phyloP scores from a whole-genome alignment of 2,888 invertebrate genomes.

The Lycocerus yunnanus region DNA sequence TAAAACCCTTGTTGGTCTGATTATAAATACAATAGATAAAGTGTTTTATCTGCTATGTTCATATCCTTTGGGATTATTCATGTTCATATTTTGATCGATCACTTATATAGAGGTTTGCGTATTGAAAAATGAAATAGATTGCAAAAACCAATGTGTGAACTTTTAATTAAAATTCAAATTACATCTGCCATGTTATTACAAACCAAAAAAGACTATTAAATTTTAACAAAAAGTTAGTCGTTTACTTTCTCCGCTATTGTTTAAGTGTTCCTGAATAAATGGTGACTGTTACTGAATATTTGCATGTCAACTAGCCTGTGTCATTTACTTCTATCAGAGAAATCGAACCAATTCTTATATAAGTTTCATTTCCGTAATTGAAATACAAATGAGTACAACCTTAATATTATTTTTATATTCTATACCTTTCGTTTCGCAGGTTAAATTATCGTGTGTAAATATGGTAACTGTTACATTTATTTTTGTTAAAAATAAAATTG shows the following conservation, averaged over 20 bases:
- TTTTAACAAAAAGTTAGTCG: conserved; percentile 5
- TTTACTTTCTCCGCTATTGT: conserved; percentile 24
- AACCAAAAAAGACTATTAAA: conserved; percentile 11
- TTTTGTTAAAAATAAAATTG: neutral
- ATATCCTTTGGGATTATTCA: neutral
- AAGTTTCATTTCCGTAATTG: conserved; percentile 7
- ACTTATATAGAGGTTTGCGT: neutral
- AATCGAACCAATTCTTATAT: conserved; percentile 21
- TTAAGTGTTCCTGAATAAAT: conserved; percentile 12
- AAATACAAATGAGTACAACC: neutral
- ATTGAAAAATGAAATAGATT: neutral
- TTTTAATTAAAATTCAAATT: neutral
- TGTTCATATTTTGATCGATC: neutral
- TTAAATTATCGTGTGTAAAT: neutral
- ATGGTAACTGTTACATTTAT: neutral
- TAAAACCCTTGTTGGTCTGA: neutral
- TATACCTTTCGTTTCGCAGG: neutral
- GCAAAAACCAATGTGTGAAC: neutral
- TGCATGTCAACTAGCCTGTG: conserved; percentile 17
- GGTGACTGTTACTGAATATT: conserved; percentile 23
- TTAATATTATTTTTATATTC: neutral
- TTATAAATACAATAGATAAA: neutral
- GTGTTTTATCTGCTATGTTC: neutral
- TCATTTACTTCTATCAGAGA: conserved; percentile 18
- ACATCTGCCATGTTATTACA: conserved; percentile 8